Evolutionary conservation across 1,140 invertebrate species (phyloP), one percentile per base, ranked within the genome.

Genomic region (Thaumetopoea pityocampa): DNA sequence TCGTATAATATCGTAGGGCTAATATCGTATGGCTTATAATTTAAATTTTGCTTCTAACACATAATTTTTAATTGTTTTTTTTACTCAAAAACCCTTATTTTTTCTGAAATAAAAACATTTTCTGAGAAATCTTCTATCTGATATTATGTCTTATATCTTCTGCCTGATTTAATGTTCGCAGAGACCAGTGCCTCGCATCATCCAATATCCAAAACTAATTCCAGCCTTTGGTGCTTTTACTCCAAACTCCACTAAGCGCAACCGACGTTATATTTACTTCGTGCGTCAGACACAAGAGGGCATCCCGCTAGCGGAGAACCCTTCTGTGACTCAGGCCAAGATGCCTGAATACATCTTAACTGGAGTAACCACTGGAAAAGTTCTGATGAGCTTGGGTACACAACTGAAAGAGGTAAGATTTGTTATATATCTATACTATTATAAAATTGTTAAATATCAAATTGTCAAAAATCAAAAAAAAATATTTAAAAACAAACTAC

Each of bases 341-440:
- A 92, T 94, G 86, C 87, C 91, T 0, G 69, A 86, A 28, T 88
- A 90, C 56, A 74, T 94, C 1, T 66, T 90, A 0, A 62, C 90
- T 11, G 92, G 91, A 2, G 86, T 87, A 1, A 76, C 88, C 2
- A 79, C 84, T 17, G 88, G 88, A 0, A 87, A 82, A 36, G 87
- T 91, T 17, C 67, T 92, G 2, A 59, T 79, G 22, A 86, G 85
- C 7, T 47, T 92, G 30, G 79, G 85, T 2, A 14, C 56, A 26
- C 67, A 84, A 38, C 32, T 82, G 14, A 72, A 68, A 38, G 62
- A 70, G 53, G 67, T 70, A 24, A 45, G 38, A 16, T 1, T n/a
- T n/a, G n/a, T n/a, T n/a, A n/a, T n/a, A n/a, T n/a, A n/a, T n/a
- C n/a, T n/a, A n/a, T n/a, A n/a, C n/a, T n/a, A n/a, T n/a, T n/a